phyloP scores from a whole-genome alignment of 2,888 invertebrate genomes.

The Sarcophaga caerulescens region DNA sequence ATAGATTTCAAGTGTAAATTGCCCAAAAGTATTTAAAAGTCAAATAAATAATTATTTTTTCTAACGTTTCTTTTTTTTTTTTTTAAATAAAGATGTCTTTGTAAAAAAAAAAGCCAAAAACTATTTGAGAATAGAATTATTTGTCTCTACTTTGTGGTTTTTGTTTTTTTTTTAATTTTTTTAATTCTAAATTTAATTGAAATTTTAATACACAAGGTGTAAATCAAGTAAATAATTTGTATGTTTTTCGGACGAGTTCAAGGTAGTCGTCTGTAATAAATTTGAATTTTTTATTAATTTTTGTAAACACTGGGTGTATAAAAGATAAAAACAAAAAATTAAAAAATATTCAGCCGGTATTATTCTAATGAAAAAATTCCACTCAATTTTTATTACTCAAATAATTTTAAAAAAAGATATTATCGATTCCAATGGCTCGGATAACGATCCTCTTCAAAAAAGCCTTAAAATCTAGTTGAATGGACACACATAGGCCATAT shows the following conservation, averaged over 20 bases:
- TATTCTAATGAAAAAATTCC: too few relatives aligned
- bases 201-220: neutral
- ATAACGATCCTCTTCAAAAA: too few relatives aligned
- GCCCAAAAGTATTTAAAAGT: neutral
- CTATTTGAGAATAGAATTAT: too few relatives aligned
- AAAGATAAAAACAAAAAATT: slow-evolving; percentile 10
- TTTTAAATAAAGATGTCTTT: slow-evolving; percentile 22
- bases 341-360: too few relatives aligned
- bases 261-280: slow-evolving; percentile 62
- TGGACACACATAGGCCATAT: too few relatives aligned
- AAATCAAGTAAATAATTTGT: neutral
- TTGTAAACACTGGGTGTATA: slow-evolving; percentile 32
- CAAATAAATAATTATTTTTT: neutral
- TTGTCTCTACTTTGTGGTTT: too few relatives aligned
- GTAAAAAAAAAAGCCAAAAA: neutral
- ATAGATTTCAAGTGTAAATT: neutral
- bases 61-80: neutral
- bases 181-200: neutral
- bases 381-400: too few relatives aligned
- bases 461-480: too few relatives aligned
- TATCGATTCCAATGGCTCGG: too few relatives aligned
- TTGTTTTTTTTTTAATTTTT: slow-evolving; percentile 5
- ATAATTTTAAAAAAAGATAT: too few relatives aligned
- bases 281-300: slow-evolving; percentile 16
- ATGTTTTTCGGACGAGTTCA: slow-evolving; percentile 48